Percentiles rank a stretch among this genome's conserved stretches.
These are phyloP conservation scores for Cantharis lateralis DNA, from an alignment of 2,888 invertebrate genomes.

Conservation along the genomic window DNA sequence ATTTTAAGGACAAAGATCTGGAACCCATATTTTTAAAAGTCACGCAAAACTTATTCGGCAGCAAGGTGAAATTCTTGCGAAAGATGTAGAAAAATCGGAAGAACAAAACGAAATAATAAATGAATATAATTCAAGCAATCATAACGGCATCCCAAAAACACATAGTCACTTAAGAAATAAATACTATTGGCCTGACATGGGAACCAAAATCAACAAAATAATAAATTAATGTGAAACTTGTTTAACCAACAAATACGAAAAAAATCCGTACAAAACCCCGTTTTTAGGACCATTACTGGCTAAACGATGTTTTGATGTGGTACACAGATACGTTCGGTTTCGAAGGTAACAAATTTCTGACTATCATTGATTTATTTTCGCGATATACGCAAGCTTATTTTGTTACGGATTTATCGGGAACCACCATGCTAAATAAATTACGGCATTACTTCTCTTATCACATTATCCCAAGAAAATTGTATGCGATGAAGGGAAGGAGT, in stretches of 20 bases:
- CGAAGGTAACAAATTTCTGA: background rate
- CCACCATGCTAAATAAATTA: background rate
- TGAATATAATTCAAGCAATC: background rate
- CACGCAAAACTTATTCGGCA: background rate
- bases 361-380: background rate
- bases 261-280: background rate
- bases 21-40: background rate
- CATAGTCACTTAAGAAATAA: background rate
- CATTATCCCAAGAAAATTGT: background rate
- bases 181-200: background rate
- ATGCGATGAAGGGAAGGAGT: slow-evolving; percentile 1
- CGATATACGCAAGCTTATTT: background rate
- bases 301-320: background rate
- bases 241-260: background rate
- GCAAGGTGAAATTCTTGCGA: background rate
- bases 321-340: slow-evolving; percentile 1
- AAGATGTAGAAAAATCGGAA: background rate
- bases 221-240: background rate
- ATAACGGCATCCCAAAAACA: background rate
- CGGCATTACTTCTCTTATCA: background rate
- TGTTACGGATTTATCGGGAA: background rate
- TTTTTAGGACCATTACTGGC: background rate
- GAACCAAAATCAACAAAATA: background rate
- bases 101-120: background rate
- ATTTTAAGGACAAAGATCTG: background rate